phyloP scores from a whole-genome alignment of 2,888 invertebrate species.

The Smittia aterrima region DNA sequence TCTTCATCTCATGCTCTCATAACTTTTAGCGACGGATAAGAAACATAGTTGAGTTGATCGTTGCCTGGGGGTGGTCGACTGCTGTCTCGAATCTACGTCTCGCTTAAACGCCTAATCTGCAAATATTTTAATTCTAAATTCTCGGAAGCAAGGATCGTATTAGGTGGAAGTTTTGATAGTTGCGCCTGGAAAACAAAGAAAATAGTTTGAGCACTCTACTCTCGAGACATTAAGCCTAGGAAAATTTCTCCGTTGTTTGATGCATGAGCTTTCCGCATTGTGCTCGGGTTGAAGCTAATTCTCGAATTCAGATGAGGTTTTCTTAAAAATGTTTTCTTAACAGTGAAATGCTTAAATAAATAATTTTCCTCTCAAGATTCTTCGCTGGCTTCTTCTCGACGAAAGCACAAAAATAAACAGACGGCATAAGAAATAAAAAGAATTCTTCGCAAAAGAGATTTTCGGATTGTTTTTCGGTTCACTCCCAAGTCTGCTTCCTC shows the following conservation, averaged over 20 bases:
- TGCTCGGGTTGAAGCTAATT: conserved; percentile 27
- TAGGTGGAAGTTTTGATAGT: background rate
- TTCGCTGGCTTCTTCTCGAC: background rate
- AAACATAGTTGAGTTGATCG: background rate
- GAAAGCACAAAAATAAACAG: background rate
- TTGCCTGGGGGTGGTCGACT: background rate
- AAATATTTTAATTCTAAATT: conserved; percentile 5
- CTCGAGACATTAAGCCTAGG: conserved; percentile 8
- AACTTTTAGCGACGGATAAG: conserved; percentile 1
- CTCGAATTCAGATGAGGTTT: conserved; percentile 38
- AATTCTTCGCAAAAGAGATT: background rate
- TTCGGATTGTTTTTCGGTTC: background rate
- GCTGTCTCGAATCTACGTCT: background rate
- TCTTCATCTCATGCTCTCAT: background rate
- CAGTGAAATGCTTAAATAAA: conserved; percentile 20
- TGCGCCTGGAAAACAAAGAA: background rate
- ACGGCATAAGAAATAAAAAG: background rate
- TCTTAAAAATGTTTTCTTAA: conserved; percentile 14
- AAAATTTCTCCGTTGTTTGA: background rate
- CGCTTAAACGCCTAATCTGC: background rate
- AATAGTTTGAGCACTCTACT: too few relatives aligned
- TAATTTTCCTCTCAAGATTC: conserved; percentile 6
- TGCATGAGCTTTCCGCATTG: conserved; percentile 3
- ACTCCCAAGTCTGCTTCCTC: background rate
- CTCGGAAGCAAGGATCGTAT: background rate